phyloP scores from a whole-genome alignment of 2,888 invertebrate species.

The Melitaea athalia region DNA sequence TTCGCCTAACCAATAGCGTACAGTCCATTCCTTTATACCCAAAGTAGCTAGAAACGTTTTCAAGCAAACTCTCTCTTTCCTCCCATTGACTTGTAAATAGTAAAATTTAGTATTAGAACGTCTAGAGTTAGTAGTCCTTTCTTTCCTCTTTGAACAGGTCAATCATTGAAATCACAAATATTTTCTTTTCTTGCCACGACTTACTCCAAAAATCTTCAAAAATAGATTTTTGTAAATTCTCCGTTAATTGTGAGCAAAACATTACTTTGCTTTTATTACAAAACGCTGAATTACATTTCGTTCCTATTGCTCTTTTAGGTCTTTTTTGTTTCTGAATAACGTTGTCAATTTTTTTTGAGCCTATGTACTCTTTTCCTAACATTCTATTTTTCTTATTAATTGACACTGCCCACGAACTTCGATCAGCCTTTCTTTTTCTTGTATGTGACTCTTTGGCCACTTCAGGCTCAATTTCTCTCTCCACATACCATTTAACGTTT shows the following conservation, averaged over 20 bases:
- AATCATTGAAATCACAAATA: constrained; percentile 14
- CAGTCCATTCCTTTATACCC: constrained; percentile 2
- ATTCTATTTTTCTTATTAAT: constrained; percentile 44
- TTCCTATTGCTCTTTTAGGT: constrained; percentile 6
- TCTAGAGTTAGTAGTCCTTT: constrained; percentile 12
- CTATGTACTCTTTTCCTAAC: constrained; percentile 6
- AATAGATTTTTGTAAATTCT: constrained; percentile 17
- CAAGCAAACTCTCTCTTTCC: too few species aligned
- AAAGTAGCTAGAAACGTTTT: too few species aligned
- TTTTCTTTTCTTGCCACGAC: constrained; percentile 32
- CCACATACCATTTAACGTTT: too few species aligned
- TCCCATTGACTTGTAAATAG: not conserved
- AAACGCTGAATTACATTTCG: constrained; percentile 1
- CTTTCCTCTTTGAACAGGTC: constrained; percentile 12
- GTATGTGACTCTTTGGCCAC: too few species aligned
- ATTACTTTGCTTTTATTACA: constrained; percentile 5
- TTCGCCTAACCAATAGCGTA: constrained; percentile 11
- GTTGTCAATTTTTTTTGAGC: constrained; percentile 1
- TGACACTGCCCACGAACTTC: too few species aligned
- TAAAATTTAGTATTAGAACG: constrained; percentile 10
- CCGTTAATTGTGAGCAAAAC: not conserved
- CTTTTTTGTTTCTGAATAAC: not conserved
- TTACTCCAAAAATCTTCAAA: constrained; percentile 36
- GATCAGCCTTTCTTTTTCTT: too few species aligned
- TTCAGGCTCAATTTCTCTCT: too few species aligned